phyloP scores from a whole-genome alignment of 2,888 invertebrate genomes.

The Julus scanicus region DNA sequence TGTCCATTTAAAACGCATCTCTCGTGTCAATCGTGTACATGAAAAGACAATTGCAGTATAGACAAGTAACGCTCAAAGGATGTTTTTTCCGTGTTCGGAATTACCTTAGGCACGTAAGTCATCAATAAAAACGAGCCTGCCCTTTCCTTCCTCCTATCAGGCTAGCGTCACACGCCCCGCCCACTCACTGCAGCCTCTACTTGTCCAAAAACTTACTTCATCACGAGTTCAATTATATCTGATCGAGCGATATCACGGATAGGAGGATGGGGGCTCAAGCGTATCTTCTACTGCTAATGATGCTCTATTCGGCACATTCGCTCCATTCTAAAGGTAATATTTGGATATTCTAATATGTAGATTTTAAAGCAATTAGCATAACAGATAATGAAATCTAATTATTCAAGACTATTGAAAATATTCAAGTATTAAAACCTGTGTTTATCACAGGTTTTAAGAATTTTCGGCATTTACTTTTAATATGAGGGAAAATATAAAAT shows the following conservation, averaged over 20 bases:
- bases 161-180: not conserved
- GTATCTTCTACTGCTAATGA: not conserved
- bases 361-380: too few species aligned
- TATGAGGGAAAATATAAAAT: too few species aligned
- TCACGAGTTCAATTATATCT: not conserved
- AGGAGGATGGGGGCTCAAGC: not conserved
- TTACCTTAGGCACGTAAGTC: not conserved
- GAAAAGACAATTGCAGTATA: not conserved
- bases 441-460: too few species aligned
- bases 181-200: not conserved
- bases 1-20: not conserved
- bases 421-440: too few species aligned
- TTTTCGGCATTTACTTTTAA: too few species aligned
- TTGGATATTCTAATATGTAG: not conserved
- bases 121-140: slow-evolving; percentile 6
- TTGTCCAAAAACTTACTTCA: not conserved
- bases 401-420: too few species aligned
- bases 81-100: not conserved
- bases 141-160: not conserved
- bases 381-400: too few species aligned
- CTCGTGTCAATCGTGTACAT: not conserved
- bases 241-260: not conserved
- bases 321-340: not conserved
- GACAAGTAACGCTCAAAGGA: not conserved
- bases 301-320: not conserved